Conservation (phyloP, 2,888 invertebrate species). For the Allolobophora icterica region DNA sequence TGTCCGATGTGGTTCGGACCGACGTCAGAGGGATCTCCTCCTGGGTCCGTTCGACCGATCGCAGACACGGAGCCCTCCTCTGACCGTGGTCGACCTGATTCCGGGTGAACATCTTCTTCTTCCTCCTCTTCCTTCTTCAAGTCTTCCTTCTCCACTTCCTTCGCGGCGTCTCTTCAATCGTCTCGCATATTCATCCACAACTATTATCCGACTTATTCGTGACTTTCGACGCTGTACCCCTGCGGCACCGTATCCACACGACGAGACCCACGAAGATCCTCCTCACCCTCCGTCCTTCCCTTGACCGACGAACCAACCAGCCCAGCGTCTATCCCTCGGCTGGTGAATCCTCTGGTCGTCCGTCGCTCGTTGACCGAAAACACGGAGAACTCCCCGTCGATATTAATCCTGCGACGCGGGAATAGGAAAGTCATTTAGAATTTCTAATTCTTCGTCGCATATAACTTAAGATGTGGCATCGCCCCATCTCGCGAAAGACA, state of each 20-base stretch:
- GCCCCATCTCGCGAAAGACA: not conserved
- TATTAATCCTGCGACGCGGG: not conserved
- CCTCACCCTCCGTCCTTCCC: too few species aligned
- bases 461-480: not conserved
- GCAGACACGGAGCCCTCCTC: conserved; percentile 21
- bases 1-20: conserved; percentile 41
- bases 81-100: not conserved
- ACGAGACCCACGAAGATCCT: too few species aligned
- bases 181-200: not conserved
- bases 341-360: too few species aligned
- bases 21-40: conserved; percentile 47
- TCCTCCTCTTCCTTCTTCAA: not conserved
- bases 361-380: not conserved
- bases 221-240: not conserved
- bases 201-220: not conserved
- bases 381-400: not conserved
- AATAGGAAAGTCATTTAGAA: conserved; percentile 3
- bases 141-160: not conserved
- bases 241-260: too few species aligned
- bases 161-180: not conserved
- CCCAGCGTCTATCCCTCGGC: not conserved
- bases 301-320: too few species aligned
- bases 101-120: not conserved
- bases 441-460: not conserved
- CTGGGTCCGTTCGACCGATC: conserved; percentile 7